Percentiles rank a stretch among this genome's conserved stretches.
Conservation (phyloP, 1,140 invertebrate species). For the Epicauta chinensis region DNA sequence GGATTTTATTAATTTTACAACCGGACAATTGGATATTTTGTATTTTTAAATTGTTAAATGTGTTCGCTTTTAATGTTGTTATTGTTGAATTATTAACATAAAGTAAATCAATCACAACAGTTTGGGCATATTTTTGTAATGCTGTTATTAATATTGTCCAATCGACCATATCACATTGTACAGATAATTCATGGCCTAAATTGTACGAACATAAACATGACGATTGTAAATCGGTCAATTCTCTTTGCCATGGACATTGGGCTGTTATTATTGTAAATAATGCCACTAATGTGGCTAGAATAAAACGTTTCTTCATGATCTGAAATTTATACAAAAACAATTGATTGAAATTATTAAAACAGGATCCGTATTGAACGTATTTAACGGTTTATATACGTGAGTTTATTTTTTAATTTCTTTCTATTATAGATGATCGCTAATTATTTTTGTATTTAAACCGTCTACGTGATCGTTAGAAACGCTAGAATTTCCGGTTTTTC, state of each 20-base stretch:
- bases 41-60: conserved; percentile 69
- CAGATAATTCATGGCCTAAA: conserved; percentile 69
- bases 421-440: too few species aligned
- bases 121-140: conserved; percentile 60
- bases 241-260: conserved; percentile 80
- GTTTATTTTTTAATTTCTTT: too few species aligned
- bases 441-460: too few species aligned
- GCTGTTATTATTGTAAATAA: conserved; percentile 41
- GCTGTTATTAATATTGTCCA: conserved; percentile 64
- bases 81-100: conserved; percentile 86
- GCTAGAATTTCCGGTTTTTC: too few species aligned
- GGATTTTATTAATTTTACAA: conserved; percentile 68
- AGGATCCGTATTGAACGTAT: too few species aligned
- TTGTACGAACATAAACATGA: conserved; percentile 85
- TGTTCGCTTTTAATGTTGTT: conserved; percentile 55
- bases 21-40: conserved; percentile 80
- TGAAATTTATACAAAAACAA: too few species aligned
- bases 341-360: neutral
- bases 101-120: conserved; percentile 69
- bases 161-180: conserved; percentile 86
- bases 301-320: conserved; percentile 26
- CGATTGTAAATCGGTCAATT: conserved; percentile 65
- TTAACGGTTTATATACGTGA: too few species aligned
- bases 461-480: too few species aligned
- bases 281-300: conserved; percentile 17